Evolutionary conservation across 2,888 invertebrate species (phyloP), one percentile per base, ranked within the genome.

Genomic region (Drosophila greeni): DNA sequence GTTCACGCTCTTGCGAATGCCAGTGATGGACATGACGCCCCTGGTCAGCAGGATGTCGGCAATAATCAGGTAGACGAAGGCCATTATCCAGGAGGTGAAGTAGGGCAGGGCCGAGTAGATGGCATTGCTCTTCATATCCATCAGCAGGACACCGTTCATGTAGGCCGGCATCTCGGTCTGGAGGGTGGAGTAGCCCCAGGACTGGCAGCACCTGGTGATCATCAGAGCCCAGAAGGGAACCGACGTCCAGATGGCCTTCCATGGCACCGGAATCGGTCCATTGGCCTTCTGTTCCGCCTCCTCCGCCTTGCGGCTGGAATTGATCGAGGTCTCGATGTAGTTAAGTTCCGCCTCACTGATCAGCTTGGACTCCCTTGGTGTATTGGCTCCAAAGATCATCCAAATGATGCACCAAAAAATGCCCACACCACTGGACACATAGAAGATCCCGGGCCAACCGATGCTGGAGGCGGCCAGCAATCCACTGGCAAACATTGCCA

Each of bases 181-280:
- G 1, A 94, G 87, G 0, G 92, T 93, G 89, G 92, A 93, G 79
- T 92, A 93, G 1, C 94, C 94, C 93, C 93, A 94, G 68, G 92
- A 92, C 67, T 93, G 92, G 0, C 92, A 91, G 59, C 91, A 90
- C 76, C 93, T 92, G 0, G 91, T 91, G 1, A 92, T 85, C 9
- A 91, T 84, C 3, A 87, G 51, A 0, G 87, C 83, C 91, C 92
- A 92, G 85, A 94, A 91, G 0, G 94, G 94, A 1, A 91, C 66
- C 0, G 93, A 94, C 0, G 91, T 92, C 5, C 92, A 81, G 14
- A 94, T 93, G 12, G 90, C 89, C 40, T 80, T 86, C 93, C 93
- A 94, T 0, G 94, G 94, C 0, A 92, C 91, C 49, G 86, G 84
- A 56, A 90, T 89, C 3, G 37, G 61, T 5, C 62, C 73, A 0